Conservation (phyloP, 2,888 invertebrate species). For the Toxonevra muliebris region DNA sequence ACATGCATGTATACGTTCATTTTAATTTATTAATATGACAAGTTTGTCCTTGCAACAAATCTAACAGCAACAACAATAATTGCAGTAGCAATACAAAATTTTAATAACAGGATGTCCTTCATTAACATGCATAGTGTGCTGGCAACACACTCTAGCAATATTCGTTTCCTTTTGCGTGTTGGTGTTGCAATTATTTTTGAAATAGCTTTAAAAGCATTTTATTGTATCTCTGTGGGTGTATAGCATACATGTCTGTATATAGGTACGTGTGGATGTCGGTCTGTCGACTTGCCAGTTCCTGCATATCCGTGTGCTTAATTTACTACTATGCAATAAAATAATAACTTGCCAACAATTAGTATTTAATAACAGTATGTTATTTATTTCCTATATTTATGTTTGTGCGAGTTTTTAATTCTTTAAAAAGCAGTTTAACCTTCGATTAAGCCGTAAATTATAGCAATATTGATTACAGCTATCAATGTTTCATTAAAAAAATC, state of each 20-base stretch:
- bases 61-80: constrained; percentile 8
- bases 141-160: neutral
- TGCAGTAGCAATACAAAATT: constrained; percentile 25
- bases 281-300: neutral
- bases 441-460: too few species aligned
- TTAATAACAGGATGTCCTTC: constrained; percentile 25
- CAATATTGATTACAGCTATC: too few species aligned
- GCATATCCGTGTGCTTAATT: neutral
- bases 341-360: neutral
- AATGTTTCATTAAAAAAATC: too few species aligned
- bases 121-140: neutral
- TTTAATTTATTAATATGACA: neutral
- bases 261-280: neutral
- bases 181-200: neutral
- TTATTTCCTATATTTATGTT: neutral
- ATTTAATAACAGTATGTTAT: neutral
- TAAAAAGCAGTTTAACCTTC: neutral
- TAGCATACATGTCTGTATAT: neutral
- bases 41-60: constrained; percentile 1
- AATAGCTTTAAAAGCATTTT: constrained; percentile 1
- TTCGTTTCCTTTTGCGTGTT: neutral
- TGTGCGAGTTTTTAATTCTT: neutral
- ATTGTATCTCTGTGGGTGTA: constrained; percentile 4
- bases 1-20: neutral
- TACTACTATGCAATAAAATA: neutral